Conservation (phyloP, 1,140 invertebrate species). For the Drosophila bocki region DNA sequence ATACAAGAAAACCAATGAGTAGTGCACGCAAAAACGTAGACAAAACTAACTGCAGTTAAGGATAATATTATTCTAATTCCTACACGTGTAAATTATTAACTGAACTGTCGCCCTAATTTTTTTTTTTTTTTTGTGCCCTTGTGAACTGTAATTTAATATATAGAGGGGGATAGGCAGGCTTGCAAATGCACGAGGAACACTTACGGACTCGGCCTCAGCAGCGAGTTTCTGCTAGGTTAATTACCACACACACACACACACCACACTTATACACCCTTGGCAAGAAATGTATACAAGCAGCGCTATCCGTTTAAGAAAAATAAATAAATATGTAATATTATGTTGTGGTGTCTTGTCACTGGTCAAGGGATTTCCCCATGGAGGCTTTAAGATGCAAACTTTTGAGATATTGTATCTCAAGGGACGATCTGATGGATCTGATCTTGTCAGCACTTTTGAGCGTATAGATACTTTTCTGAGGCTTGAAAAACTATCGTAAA, state of each 20-base stretch:
- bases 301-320: conserved; percentile 31
- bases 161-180: conserved; percentile 9
- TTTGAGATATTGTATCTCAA: too few species aligned
- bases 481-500: too few species aligned
- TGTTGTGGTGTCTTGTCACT: neutral
- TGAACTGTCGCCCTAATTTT: conserved; percentile 2
- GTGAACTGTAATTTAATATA: conserved; percentile 42
- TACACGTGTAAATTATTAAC: conserved; percentile 65
- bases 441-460: too few species aligned
- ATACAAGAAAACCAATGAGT: conserved; percentile 12
- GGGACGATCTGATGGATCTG: too few species aligned
- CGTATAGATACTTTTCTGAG: too few species aligned
- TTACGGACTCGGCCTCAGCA: conserved; percentile 12
- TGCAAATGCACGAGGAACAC: conserved; percentile 1
- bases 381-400: too few species aligned
- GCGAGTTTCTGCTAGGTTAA: conserved; percentile 38
- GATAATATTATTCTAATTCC: conserved; percentile 49
- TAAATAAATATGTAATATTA: conserved; percentile 34
- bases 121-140: conserved; percentile 26
- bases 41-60: conserved; percentile 54
- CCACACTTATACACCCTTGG: conserved; percentile 1
- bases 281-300: conserved; percentile 33
- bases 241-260: conserved; percentile 3
- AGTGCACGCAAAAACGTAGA: conserved; percentile 28
- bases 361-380: too few species aligned